These are phyloP conservation scores for Ariolimax columbianus DNA, from an alignment of 2,888 invertebrate species.

Conservation along the genomic window DNA sequence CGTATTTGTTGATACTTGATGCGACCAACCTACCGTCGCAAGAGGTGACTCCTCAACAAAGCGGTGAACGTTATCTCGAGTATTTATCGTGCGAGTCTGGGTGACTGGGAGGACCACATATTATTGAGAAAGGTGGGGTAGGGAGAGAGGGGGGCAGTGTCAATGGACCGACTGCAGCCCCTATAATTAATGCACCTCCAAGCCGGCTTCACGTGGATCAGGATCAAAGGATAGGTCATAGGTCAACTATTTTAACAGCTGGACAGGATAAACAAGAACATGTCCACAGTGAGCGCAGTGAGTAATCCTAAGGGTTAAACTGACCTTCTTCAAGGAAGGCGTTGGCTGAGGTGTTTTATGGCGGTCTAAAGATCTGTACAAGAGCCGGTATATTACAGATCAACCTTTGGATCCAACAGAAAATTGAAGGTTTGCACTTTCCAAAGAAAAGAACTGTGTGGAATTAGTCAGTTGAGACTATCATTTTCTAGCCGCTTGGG, in stretches of 20 bases:
- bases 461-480: neutral
- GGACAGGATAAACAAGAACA: slow-evolving; percentile 1
- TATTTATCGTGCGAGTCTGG: neutral
- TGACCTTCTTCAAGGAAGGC: neutral
- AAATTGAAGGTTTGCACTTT: neutral
- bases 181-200: neutral
- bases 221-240: neutral
- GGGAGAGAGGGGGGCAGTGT: too few species aligned
- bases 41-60: neutral
- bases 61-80: neutral
- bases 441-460: neutral
- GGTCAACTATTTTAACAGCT: neutral
- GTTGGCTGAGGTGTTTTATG: neutral
- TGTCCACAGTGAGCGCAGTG: neutral
- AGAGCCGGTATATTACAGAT: neutral
- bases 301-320: neutral
- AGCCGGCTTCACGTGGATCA: neutral
- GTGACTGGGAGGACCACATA: neutral
- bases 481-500: neutral
- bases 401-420: neutral
- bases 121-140: neutral
- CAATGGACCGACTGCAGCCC: neutral
- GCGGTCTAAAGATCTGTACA: neutral
- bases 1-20: too few species aligned
- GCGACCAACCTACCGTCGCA: too few species aligned